A percentile compares a stretch with the other conserved stretches of the same genome.
Conservation (phyloP, 2,888 invertebrate species). For the Agrypnus murinus region DNA sequence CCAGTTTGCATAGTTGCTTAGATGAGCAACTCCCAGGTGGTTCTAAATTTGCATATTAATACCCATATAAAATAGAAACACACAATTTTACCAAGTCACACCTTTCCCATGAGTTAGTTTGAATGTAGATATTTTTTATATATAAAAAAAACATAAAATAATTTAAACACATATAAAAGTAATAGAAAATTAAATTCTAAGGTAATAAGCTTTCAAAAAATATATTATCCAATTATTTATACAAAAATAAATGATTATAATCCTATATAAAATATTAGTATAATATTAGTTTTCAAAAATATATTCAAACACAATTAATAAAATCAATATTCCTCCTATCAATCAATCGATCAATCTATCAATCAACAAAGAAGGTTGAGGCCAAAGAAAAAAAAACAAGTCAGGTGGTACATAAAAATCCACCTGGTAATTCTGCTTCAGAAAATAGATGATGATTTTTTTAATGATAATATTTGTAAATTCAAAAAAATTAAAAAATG, state of each 20-base stretch:
- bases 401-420: conserved; percentile 4
- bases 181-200: background rate
- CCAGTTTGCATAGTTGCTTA: conserved; percentile 40
- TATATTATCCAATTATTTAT: too few relatives aligned
- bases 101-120: conserved; percentile 28
- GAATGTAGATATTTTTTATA: background rate
- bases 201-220: too few relatives aligned
- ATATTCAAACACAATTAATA: background rate
- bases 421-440: conserved; percentile 8
- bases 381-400: background rate
- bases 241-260: too few relatives aligned
- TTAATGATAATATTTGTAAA: too few relatives aligned
- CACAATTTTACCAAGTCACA: conserved; percentile 30
- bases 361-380: too few relatives aligned
- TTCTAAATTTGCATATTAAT: conserved; percentile 47
- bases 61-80: conserved; percentile 35
- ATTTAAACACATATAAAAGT: conserved; percentile 1
- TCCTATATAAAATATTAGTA: too few relatives aligned
- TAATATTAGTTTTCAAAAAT: background rate
- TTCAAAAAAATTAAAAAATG: too few relatives aligned
- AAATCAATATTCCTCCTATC: background rate
- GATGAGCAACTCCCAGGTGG: conserved; percentile 45
- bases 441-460: too few relatives aligned
- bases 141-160: conserved; percentile 14
- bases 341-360: background rate